These are phyloP conservation scores for Cheilosia scutellata DNA, from an alignment of 2,888 invertebrate genomes.

Conservation along the genomic window DNA sequence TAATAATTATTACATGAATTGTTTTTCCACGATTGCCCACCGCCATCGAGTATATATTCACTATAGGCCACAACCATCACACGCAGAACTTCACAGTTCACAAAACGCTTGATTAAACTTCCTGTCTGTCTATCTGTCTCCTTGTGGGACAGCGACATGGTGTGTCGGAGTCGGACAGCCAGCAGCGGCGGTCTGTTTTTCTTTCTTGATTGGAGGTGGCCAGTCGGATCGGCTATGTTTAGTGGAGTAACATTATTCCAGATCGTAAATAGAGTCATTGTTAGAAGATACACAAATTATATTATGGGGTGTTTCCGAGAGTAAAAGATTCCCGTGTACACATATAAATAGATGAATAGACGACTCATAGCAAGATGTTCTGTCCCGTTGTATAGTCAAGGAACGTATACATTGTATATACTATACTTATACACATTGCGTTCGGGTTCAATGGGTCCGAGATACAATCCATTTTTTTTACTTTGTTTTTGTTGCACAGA, in stretches of 20 bases:
- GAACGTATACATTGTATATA: slow-evolving; percentile 18
- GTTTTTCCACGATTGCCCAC: slow-evolving; percentile 57
- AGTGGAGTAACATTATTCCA: slow-evolving; percentile 42
- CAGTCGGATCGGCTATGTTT: slow-evolving; percentile 16
- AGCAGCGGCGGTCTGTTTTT: neutral
- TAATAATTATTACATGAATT: slow-evolving; percentile 71
- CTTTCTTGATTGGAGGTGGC: slow-evolving; percentile 57
- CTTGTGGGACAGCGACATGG: slow-evolving; percentile 30
- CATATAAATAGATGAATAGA: slow-evolving; percentile 12
- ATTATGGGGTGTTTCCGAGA: slow-evolving; percentile 62
- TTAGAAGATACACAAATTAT: slow-evolving; percentile 62
- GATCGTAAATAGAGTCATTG: slow-evolving; percentile 63
- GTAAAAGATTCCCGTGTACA: slow-evolving; percentile 17
- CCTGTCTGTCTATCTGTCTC: slow-evolving; percentile 71
- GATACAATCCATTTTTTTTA: slow-evolving; percentile 15
- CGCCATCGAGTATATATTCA: slow-evolving; percentile 12
- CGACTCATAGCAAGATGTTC: slow-evolving; percentile 7
- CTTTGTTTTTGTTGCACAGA: slow-evolving; percentile 10
- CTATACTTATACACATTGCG: slow-evolving; percentile 13
- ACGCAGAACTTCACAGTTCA: slow-evolving; percentile 50
- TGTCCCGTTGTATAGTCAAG: slow-evolving; percentile 17
- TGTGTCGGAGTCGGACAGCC: slow-evolving; percentile 33
- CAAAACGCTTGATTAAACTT: slow-evolving; percentile 73
- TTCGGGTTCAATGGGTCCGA: slow-evolving; percentile 59
- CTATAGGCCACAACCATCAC: slow-evolving; percentile 30